Evolutionary conservation across 2,888 invertebrate genomes (phyloP), one percentile per base, ranked within the genome.

Genomic region (Flexamia atlantica): DNA sequence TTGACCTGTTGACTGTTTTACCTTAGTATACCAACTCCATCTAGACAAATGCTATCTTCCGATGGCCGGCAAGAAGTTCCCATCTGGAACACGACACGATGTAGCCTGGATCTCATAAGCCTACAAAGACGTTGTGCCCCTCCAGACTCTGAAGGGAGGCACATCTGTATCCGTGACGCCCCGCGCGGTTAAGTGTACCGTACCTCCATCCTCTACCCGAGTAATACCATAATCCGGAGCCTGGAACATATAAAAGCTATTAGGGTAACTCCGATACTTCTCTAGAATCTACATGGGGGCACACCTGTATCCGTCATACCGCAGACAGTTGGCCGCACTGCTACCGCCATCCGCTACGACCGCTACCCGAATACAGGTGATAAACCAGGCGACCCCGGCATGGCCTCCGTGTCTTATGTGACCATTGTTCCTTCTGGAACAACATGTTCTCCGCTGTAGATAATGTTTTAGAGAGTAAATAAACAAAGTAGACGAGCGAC

Each of bases 391-490:
- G 64, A 64, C 64, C 64, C 64, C 12, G 3, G 64, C 5, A 53
- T 57, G 57, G 14, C 57, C 57, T 57, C 57, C 23, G 12, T 57
- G 57, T 64, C 64, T 64, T 64, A 64, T 64, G 64, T 14, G 64
- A 30, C 64, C 64, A 64, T 64, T 64, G 64, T 64, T 64, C 30
- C 64, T 30, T 17, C 64, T 30, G 4, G 64, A 28, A 64, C 30
- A 64, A 64, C 30, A 64, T 64, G 64, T 64, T 64, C 53, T 23
- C 23, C 53, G 28, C 64, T 64, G 64, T 28, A 64, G 64, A 23
- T 57, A 57, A 57, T 64, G 64, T 28, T 64, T 57, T 64, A 64
- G 28, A 5, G 64, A 64, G 64, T 30, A 17, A 64, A 64, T 64
- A 64, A 64, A 64, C 64, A 25, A 64, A 64, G 53, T 53, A 46